Conservation (phyloP, 2,797 vertebrate species). For the Poeciliopsis paucimaculata region DNA sequence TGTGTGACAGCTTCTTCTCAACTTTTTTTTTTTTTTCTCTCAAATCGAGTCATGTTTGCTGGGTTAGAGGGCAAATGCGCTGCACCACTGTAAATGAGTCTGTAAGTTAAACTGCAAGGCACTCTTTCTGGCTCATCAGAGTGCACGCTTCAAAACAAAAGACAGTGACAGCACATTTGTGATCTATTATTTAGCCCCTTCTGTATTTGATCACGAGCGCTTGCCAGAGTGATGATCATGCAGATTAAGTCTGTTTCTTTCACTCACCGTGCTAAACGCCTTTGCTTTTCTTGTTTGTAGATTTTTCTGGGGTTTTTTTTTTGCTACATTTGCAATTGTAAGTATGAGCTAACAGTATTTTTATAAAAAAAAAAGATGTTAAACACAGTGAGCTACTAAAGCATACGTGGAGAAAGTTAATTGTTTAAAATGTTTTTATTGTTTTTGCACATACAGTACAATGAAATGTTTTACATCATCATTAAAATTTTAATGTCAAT, state of each 20-base stretch:
- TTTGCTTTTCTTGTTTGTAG: conserved; percentile 51
- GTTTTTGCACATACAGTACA: background rate
- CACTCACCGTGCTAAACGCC: conserved; percentile 54
- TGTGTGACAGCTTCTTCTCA: conserved; percentile 67
- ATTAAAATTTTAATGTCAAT: background rate
- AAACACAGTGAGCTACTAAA: background rate
- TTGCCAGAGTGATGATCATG: conserved; percentile 76
- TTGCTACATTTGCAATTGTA: conserved; percentile 43
- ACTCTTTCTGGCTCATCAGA: conserved; percentile 70
- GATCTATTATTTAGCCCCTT: conserved; percentile 82
- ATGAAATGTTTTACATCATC: background rate
- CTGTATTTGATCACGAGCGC: conserved; percentile 74
- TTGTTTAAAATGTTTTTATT: background rate
- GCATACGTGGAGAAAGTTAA: background rate
- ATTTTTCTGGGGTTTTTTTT: conserved; percentile 25
- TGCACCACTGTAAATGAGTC: conserved; percentile 63
- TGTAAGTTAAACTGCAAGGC: conserved; percentile 76
- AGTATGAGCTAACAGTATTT: conserved; percentile 7
- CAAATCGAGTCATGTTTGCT: conserved; percentile 53
- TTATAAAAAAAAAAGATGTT: conserved; percentile 11
- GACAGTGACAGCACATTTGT: conserved; percentile 75
- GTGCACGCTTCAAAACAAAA: conserved; percentile 75
- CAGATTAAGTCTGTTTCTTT: conserved; percentile 71
- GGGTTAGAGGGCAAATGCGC: conserved; percentile 71
- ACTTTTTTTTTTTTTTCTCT: conserved; percentile 11